phyloP scores from a whole-genome alignment of 2,888 invertebrate genomes.

The Netelia inedita region DNA sequence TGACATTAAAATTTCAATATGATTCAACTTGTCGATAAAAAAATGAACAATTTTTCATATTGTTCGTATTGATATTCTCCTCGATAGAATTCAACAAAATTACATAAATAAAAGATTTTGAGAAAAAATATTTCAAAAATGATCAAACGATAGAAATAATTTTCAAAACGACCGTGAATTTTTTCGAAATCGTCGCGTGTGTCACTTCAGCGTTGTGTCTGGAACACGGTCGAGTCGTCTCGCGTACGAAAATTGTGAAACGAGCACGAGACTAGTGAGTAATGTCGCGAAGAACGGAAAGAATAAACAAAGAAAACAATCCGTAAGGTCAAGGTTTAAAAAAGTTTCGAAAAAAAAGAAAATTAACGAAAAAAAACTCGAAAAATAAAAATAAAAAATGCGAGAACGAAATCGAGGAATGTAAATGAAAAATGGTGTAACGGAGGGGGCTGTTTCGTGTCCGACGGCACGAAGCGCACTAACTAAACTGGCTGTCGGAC shows the following conservation, averaged over 20 bases:
- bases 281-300: neutral
- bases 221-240: neutral
- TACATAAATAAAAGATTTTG: no score
- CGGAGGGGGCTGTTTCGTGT: constrained; percentile 67
- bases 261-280: neutral
- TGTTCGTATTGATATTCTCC: no score
- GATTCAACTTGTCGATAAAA: no score
- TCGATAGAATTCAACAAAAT: no score
- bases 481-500: constrained; percentile 73
- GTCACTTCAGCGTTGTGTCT: constrained; percentile 33
- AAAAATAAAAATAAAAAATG: neutral
- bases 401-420: neutral
- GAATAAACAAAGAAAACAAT: neutral
- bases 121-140: neutral
- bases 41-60: no score
- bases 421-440: constrained; percentile 3
- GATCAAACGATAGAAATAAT: neutral
- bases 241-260: neutral
- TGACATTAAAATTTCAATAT: neutral
- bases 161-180: neutral
- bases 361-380: neutral
- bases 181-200: neutral
- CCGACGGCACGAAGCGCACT: constrained; percentile 74
- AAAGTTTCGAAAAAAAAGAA: neutral
- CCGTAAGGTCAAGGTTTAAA: neutral